Evolutionary conservation across 53 echinoderm and acorn worm species (phyloP), one percentile per base, ranked within the genome.

Genomic region (Stichopus horrens): DNA sequence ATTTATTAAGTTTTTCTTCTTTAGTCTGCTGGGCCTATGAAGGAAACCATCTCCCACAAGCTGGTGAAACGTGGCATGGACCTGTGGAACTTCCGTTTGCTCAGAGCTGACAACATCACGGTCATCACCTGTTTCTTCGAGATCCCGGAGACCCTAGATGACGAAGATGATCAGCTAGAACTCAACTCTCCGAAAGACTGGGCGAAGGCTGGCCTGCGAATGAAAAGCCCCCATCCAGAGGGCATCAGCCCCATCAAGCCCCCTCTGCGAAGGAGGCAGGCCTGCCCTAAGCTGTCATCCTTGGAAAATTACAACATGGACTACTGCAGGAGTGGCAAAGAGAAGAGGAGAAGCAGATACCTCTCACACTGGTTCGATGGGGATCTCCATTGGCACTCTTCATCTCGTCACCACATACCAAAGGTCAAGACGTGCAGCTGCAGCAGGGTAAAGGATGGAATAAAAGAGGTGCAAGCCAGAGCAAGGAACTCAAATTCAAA

Each of bases 41-140:
- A 89, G 68, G 93, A 93, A 51, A 96, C 93, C 11, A 91, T 95
- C 66, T 93, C 98, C 5, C 92, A 97, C 52, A 92, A 93, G 59
- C 87, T 97, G 3, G 93, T 97, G 10, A 94, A 91, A 55, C 88
- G 91, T 18, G 90, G 94, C 1, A 95, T 97, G 86, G 92, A 97
- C 74, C 89, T 93, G 8, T 97, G 98, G 98, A 95, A 94, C 23
- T 91, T 86, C 75, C 95, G 95, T 18, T 76, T 88, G 18, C 89
- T 97, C n/a, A 90, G 98, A 22, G 98, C 98, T 7, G 98, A 97
- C 88, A 97, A 97, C 89, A 97, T 95, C 54, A 94, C 98, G 0
- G 94, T 93, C 23, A 92, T 97, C 76, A 93, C 94, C 9, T 88
- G 95, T 89, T 91, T 93, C 86, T 91, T 95, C 52, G 98, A 97